Evolutionary conservation across 2,888 invertebrate species (phyloP).

Genomic region (Nasonia oneida): DNA sequence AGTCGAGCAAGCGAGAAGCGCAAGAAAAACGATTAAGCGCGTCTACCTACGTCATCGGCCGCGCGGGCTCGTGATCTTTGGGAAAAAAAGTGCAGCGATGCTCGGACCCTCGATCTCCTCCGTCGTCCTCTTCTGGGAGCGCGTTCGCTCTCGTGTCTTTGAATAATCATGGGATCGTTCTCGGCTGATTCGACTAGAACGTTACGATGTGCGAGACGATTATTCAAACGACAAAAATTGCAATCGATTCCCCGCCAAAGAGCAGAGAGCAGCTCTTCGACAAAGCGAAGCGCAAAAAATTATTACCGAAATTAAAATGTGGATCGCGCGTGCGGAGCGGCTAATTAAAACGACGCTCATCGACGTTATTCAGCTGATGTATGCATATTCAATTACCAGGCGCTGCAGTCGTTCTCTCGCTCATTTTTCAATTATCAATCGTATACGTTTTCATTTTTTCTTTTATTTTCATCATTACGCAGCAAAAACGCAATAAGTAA

Average conservation of each 20-base stretch:
- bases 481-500: background rate
- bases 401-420: background rate
- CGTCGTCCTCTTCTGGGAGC: background rate
- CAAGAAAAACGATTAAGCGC: constrained; percentile 49
- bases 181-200: background rate
- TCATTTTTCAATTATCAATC: constrained; percentile 18
- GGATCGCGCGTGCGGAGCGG: background rate
- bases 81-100: constrained; percentile 41
- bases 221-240: background rate
- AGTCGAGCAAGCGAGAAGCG: constrained; percentile 47
- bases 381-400: background rate
- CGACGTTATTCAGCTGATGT: background rate
- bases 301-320: background rate
- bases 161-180: constrained; percentile 4
- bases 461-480: background rate
- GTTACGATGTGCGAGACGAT: no score
- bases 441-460: background rate
- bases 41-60: constrained; percentile 53
- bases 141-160: background rate
- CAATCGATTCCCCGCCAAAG: background rate
- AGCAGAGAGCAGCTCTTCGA: background rate
- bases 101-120: background rate
- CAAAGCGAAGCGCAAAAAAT: background rate
- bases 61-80: constrained; percentile 23
- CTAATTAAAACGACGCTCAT: background rate